Percentiles rank a stretch among this genome's conserved stretches.
These are phyloP conservation scores for Mastigias papua DNA, from an alignment of 30 jellyfish, hydroid and myxozoan species.

Conservation along the genomic window DNA sequence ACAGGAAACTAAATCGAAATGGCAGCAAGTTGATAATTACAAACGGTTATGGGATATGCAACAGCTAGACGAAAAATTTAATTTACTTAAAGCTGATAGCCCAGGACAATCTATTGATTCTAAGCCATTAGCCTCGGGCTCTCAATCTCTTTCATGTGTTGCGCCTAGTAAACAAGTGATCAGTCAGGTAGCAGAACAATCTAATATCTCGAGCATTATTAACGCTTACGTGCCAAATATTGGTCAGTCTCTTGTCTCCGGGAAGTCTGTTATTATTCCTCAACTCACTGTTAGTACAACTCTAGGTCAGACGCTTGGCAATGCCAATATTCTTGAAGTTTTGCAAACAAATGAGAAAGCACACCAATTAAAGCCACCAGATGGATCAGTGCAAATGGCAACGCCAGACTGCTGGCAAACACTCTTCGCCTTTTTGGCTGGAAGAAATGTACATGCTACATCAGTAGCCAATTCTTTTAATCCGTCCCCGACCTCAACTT, in stretches of 20 bases:
- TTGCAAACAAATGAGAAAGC: conserved; percentile 45
- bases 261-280: conserved; percentile 49
- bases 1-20: conserved; percentile 16
- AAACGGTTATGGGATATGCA: conserved; percentile 21
- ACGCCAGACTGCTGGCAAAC: conserved; percentile 55
- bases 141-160: conserved; percentile 30
- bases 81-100: conserved; percentile 49
- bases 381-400: conserved; percentile 26
- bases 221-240: conserved; percentile 56
- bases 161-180: conserved; percentile 9
- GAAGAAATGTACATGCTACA: conserved; percentile 24
- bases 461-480: conserved; percentile 6
- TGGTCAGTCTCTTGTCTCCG: conserved; percentile 63
- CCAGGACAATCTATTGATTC: conserved; percentile 25
- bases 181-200: conserved; percentile 36
- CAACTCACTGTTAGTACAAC: conserved; percentile 33
- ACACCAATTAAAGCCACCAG: conserved; percentile 6
- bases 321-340: conserved; percentile 42
- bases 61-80: conserved; percentile 27
- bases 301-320: conserved; percentile 20
- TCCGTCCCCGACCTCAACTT: neutral
- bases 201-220: conserved; percentile 29
- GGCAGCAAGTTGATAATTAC: conserved; percentile 24
- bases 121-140: neutral
- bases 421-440: conserved; percentile 41